phyloP scores from a whole-genome alignment of 1,140 invertebrate genomes.

The Cydia splendana region DNA sequence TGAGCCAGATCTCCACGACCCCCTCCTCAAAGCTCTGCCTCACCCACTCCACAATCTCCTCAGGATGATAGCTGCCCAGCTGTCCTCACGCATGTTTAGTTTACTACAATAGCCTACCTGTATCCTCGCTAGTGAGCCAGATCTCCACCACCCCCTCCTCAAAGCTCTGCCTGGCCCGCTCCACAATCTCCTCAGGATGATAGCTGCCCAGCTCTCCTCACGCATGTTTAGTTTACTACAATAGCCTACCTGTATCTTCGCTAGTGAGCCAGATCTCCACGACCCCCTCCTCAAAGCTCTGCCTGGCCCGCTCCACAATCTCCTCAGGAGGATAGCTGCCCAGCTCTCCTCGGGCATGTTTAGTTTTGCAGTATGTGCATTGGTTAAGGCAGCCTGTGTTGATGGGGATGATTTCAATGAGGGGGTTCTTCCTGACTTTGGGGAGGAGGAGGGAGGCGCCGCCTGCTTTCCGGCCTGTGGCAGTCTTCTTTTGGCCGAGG shows the following conservation, averaged over 20 bases:
- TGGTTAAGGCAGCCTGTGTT: constrained; percentile 99
- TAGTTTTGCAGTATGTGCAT: constrained; percentile 99
- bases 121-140: constrained; percentile 99
- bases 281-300: constrained; percentile 96
- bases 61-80: no score
- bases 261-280: constrained; percentile 99
- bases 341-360: constrained; percentile 96
- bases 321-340: constrained; percentile 95
- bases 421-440: constrained; percentile 96
- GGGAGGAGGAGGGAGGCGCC: constrained; percentile 93
- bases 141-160: constrained; percentile 96
- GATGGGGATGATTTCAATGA: constrained; percentile 98
- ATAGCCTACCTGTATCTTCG: constrained; percentile 91
- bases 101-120: constrained; percentile 78
- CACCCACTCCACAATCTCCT: no score
- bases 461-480: constrained; percentile 89
- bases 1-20: constrained; percentile 85
- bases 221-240: constrained; percentile 92
- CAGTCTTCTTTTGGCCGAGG: constrained; percentile 91
- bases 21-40: constrained; percentile 91
- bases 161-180: constrained; percentile 91
- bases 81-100: no score
- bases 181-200: constrained; percentile 90
- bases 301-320: constrained; percentile 88
- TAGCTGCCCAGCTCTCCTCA: constrained; percentile 97